Conservation (phyloP, 1,140 invertebrate species). For the Zaprionus africanus region DNA sequence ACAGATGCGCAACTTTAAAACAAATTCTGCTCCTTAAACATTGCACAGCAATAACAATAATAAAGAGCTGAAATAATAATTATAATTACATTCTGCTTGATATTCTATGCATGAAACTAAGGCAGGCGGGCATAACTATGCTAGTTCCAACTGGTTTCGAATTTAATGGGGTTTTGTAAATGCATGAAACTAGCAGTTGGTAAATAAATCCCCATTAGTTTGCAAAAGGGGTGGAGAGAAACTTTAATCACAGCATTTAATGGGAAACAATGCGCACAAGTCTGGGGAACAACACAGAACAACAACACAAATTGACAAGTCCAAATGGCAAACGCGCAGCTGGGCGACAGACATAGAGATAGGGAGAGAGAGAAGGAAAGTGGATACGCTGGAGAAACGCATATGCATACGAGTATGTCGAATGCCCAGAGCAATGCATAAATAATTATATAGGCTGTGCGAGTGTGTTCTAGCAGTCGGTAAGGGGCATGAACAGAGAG, state of each 20-base stretch:
- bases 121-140: background rate
- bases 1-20: background rate
- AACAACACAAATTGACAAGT: constrained; percentile 53
- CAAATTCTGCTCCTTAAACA: background rate
- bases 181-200: constrained; percentile 3
- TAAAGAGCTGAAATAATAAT: background rate
- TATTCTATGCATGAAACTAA: constrained; percentile 11
- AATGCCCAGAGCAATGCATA: constrained; percentile 41
- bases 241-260: constrained; percentile 53
- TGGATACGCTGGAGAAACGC: constrained; percentile 42
- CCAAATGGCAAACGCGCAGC: constrained; percentile 28
- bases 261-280: constrained; percentile 11
- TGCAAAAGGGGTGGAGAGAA: constrained; percentile 7
- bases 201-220: constrained; percentile 33
- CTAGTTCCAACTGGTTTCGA: background rate
- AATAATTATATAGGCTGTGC: constrained; percentile 46
- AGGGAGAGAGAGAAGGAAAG: background rate
- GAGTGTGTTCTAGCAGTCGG: constrained; percentile 4
- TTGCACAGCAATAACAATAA: constrained; percentile 14
- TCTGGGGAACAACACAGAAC: constrained; percentile 5
- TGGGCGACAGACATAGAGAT: background rate
- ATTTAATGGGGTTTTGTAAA: constrained; percentile 23
- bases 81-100: constrained; percentile 12
- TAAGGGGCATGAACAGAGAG: constrained; percentile 6
- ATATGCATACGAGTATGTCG: constrained; percentile 48